Evolutionary conservation across 2,888 invertebrate species (phyloP).

Genomic region (Perizoma affinitatum): DNA sequence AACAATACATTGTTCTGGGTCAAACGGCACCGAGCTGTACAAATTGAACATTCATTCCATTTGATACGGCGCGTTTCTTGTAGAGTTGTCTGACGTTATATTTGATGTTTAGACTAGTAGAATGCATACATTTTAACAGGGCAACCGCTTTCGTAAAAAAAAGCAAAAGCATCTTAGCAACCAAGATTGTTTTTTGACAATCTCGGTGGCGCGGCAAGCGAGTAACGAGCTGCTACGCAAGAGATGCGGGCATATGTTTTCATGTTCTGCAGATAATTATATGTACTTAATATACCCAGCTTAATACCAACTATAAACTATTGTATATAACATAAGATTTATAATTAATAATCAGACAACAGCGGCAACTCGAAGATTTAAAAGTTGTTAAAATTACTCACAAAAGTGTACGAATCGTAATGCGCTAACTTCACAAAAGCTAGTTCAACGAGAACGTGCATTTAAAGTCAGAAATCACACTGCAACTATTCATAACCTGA

Average conservation of each 20-base stretch:
- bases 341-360: slow-evolving; percentile 3
- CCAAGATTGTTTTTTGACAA: not conserved
- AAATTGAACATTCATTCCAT: slow-evolving; percentile 37
- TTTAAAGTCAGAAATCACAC: slow-evolving; percentile 37
- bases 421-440: slow-evolving; percentile 44
- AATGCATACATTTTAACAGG: slow-evolving; percentile 1
- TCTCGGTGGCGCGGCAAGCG: no score
- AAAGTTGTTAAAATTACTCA: slow-evolving; percentile 41
- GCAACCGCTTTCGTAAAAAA: not conserved
- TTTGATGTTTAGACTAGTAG: not conserved
- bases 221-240: no score
- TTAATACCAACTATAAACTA: not conserved
- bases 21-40: slow-evolving; percentile 28
- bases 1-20: slow-evolving; percentile 41
- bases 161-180: not conserved
- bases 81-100: slow-evolving; percentile 16
- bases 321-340: not conserved
- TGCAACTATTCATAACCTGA: slow-evolving; percentile 27
- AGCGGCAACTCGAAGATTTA: slow-evolving; percentile 24
- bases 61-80: slow-evolving; percentile 27
- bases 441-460: slow-evolving; percentile 41
- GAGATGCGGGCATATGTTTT: no score
- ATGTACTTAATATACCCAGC: no score
- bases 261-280: no score
- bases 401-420: slow-evolving; percentile 39